These are phyloP conservation scores for Drosophila saltans DNA, from an alignment of 1,140 invertebrate genomes.

Conservation along the genomic window DNA sequence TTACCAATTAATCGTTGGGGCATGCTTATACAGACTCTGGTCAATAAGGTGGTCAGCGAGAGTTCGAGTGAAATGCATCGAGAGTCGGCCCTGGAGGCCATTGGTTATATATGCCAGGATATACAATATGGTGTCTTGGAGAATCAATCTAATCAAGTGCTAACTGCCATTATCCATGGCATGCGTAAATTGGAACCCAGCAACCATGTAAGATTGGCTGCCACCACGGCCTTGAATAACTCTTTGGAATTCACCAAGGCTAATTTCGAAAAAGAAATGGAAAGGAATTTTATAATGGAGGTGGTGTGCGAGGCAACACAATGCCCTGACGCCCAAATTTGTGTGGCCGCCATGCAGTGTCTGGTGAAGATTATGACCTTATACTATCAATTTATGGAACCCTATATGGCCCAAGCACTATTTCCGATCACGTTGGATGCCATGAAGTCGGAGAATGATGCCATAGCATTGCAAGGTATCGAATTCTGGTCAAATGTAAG, in stretches of 20 bases:
- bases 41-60: conserved; percentile 95
- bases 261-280: conserved; percentile 98
- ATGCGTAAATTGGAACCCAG: conserved; percentile 94
- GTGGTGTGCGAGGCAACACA: conserved; percentile 97
- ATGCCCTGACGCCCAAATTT: conserved; percentile 92
- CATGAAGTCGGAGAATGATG: conserved; percentile 98
- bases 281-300: conserved; percentile 99
- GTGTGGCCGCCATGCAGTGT: conserved; percentile 98
- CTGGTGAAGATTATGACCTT: conserved; percentile 99
- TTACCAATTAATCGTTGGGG: conserved; percentile 93
- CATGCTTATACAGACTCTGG: conserved; percentile 93
- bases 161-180: conserved; percentile 99
- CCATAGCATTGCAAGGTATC: conserved; percentile 98
- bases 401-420: conserved; percentile 98
- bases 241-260: conserved; percentile 99
- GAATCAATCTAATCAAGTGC: conserved; percentile 96
- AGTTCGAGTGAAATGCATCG: conserved; percentile 96
- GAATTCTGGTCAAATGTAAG: conserved; percentile 99
- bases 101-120: conserved; percentile 95
- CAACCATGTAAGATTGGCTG: conserved; percentile 95
- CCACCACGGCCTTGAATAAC: conserved; percentile 98
- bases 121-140: conserved; percentile 96
- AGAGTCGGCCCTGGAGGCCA: conserved; percentile 98
- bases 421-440: conserved; percentile 99
- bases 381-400: conserved; percentile 99